Evolutionary conservation across 1,140 invertebrate species (phyloP).

Genomic region (Pseudomyrmex pallidus): DNA sequence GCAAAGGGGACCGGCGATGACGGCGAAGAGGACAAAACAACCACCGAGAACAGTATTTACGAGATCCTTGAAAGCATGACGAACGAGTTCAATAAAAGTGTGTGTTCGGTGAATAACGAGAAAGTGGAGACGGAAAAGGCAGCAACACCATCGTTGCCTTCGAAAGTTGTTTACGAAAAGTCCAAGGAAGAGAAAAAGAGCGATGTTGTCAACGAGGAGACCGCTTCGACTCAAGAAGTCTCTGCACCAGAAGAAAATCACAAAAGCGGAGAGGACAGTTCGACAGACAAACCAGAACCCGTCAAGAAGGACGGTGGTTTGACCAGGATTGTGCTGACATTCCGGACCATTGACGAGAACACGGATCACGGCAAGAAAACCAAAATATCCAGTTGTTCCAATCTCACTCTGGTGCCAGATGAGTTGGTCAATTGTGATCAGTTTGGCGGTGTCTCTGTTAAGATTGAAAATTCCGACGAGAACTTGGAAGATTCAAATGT

Average conservation of each 20-base stretch:
- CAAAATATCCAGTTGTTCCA: slow-evolving; percentile 83
- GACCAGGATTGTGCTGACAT: slow-evolving; percentile 83
- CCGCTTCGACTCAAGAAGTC: background rate
- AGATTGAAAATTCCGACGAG: slow-evolving; percentile 82
- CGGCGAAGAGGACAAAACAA: slow-evolving; percentile 75
- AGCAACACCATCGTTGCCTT: background rate
- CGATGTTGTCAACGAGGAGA: slow-evolving; percentile 44
- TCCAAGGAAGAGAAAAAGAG: slow-evolving; percentile 43
- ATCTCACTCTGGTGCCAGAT: slow-evolving; percentile 81
- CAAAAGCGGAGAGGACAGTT: slow-evolving; percentile 65
- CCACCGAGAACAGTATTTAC: slow-evolving; percentile 80
- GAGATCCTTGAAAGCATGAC: slow-evolving; percentile 85
- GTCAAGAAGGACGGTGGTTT: slow-evolving; percentile 79
- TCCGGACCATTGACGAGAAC: slow-evolving; percentile 83
- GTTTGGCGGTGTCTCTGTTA: slow-evolving; percentile 83
- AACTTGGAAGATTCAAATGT: slow-evolving; percentile 65
- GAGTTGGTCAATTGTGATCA: slow-evolving; percentile 81
- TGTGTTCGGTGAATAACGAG: slow-evolving; percentile 61
- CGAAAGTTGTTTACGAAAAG: slow-evolving; percentile 5
- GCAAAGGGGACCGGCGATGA: slow-evolving; percentile 74
- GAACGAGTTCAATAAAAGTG: slow-evolving; percentile 83
- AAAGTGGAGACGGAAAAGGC: slow-evolving; percentile 33
- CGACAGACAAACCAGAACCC: slow-evolving; percentile 63
- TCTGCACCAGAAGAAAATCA: slow-evolving; percentile 56
- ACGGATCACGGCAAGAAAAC: slow-evolving; percentile 83